Evolutionary conservation across 2,113 vertebrate species (phyloP), one percentile per base, ranked within the genome.

Genomic region (Periophthalmodon schlosseri): DNA sequence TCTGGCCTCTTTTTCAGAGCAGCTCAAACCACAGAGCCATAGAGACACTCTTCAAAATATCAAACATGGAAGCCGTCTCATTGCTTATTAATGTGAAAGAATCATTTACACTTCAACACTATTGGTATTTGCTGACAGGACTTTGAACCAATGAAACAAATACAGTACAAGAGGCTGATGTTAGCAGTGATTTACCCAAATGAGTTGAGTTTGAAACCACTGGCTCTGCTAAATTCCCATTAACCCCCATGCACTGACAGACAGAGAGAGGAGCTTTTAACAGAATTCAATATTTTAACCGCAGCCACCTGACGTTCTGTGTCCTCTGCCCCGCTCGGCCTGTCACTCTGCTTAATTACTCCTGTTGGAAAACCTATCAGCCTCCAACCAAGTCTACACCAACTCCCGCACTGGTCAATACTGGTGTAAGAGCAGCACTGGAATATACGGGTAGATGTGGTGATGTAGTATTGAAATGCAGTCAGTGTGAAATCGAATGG

Each of bases 261-360:
- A 73, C 24, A 65, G 68, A 66, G 63, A 18, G 12, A 69, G 72
- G 44, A 69, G 74, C 82, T 75, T 87, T 82, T 70, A 85, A 75
- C 73, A 82, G 63, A 72, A 86, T 83, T 73, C 84, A 87, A 82
- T 86, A 87, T 84, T 84, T 83, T 71, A 83, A 70, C 77, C 69
- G 10, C 8, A 64, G 33, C 71, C 67, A 69, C 39, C 79, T 57
- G 67, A n/a, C 57, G 66, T 54, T 33, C 18, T 68, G 63, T 63
- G 74, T 86, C 76, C 68, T 74, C 54, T 61, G 66, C 69, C 70
- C 72, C 33, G 18, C 74, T 63, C 63, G 47, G 68, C 20, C 80
- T 80, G 83, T 79, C 87, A 82, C 16, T 86, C 84, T 80, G 70
- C 78, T 84, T 87, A 90, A 89, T 90, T 87, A 84, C 80, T 81